phyloP scores from a whole-genome alignment of 2,888 invertebrate species.

The Acleris cristana region DNA sequence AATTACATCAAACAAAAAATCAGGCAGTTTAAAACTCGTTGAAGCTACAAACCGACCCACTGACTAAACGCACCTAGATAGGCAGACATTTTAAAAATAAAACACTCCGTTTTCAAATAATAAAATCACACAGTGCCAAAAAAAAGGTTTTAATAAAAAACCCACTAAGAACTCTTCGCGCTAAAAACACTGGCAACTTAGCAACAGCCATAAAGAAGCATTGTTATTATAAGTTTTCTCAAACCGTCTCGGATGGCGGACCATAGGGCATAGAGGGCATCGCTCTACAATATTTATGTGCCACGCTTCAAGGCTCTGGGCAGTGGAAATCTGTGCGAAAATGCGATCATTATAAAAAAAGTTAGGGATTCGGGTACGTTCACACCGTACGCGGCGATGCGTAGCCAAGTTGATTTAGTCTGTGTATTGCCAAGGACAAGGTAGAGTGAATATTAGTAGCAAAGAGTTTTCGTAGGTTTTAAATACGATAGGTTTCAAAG shows the following conservation, averaged over 20 bases:
- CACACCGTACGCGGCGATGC: slow-evolving; percentile 23
- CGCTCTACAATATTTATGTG: slow-evolving; percentile 63
- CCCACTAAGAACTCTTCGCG: neutral
- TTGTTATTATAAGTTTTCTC: slow-evolving; percentile 4
- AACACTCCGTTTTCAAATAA: too few relatives aligned
- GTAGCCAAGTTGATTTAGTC: slow-evolving; percentile 1
- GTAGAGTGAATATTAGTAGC: neutral
- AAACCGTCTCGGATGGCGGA: slow-evolving; percentile 51
- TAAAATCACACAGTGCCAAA: too few relatives aligned
- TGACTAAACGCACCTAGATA: too few relatives aligned
- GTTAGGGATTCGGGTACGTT: slow-evolving; percentile 20
- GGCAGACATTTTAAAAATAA: too few relatives aligned
- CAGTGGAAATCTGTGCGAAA: slow-evolving; percentile 49
- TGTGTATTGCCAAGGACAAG: neutral
- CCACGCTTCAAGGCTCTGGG: slow-evolving; percentile 56
- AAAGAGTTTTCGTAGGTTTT: too few relatives aligned
- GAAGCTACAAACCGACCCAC: too few relatives aligned
- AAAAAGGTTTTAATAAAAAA: neutral
- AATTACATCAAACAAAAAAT: too few relatives aligned
- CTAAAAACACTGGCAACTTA: slow-evolving; percentile 7
- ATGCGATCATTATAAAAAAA: slow-evolving; percentile 26
- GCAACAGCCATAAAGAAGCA: slow-evolving; percentile 18
- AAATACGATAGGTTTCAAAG: too few relatives aligned
- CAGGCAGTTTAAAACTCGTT: too few relatives aligned
- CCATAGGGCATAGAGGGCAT: slow-evolving; percentile 65